These are phyloP conservation scores for Leucoraja ocellata DNA, from an alignment of 2,797 vertebrate species.

Conservation along the genomic window DNA sequence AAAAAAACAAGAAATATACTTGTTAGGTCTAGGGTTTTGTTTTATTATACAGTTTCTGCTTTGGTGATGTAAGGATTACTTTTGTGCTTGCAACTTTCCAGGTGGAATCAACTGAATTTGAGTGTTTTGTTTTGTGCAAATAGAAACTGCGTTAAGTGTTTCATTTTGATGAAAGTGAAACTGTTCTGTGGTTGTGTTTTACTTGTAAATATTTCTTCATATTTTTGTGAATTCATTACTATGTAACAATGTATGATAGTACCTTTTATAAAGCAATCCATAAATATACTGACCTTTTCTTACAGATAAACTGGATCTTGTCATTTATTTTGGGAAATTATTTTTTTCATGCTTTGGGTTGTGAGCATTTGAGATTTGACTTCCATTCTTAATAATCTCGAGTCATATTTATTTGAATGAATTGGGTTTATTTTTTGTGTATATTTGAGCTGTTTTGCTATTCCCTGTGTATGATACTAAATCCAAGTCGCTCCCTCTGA, in stretches of 20 bases:
- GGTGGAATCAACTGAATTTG: slow-evolving; percentile 50
- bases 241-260: slow-evolving; percentile 84
- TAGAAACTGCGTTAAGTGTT: slow-evolving; percentile 62
- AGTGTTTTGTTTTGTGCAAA: slow-evolving; percentile 57
- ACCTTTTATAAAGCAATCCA: slow-evolving; percentile 85
- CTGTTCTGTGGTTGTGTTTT: slow-evolving; percentile 71
- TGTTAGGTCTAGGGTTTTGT: slow-evolving; percentile 32
- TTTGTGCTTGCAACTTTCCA: slow-evolving; percentile 42
- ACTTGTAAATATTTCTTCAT: slow-evolving; percentile 76
- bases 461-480: neutral
- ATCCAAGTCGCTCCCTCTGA: neutral
- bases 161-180: slow-evolving; percentile 72
- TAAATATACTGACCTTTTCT: slow-evolving; percentile 83
- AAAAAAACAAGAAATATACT: slow-evolving; percentile 28
- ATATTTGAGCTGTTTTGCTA: neutral
- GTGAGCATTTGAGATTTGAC: neutral
- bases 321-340: slow-evolving; percentile 42
- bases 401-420: neutral
- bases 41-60: slow-evolving; percentile 53
- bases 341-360: neutral
- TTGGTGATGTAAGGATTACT: slow-evolving; percentile 57
- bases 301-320: slow-evolving; percentile 62
- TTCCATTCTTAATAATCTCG: neutral
- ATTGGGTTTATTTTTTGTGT: neutral
- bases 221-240: slow-evolving; percentile 82